These are phyloP conservation scores for Abrostola tripartita DNA, from an alignment of 2,888 invertebrate genomes.

Conservation along the genomic window DNA sequence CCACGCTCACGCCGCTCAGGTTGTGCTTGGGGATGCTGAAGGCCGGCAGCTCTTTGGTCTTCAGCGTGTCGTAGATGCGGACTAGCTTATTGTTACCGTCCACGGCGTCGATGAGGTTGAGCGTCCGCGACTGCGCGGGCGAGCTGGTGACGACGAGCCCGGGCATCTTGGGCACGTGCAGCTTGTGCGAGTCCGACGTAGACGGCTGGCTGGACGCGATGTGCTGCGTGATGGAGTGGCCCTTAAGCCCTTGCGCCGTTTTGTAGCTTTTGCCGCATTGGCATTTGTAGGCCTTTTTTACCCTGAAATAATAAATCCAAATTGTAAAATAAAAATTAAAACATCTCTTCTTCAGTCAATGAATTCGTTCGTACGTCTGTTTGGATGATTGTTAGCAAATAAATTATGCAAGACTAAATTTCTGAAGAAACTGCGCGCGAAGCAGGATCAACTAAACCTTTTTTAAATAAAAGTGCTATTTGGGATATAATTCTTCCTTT, in stretches of 20 bases:
- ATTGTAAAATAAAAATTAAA: background rate
- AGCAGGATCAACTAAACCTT: too few relatives aligned
- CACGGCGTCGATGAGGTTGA: constrained; percentile 67
- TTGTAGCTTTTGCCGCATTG: constrained; percentile 96
- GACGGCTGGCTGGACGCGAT: constrained; percentile 58
- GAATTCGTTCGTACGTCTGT: too few relatives aligned
- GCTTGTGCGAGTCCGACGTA: constrained; percentile 52
- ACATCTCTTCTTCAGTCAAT: too few relatives aligned
- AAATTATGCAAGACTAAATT: too few relatives aligned
- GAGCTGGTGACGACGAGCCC: constrained; percentile 82
- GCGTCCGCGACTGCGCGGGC: constrained; percentile 66
- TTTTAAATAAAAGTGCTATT: too few relatives aligned
- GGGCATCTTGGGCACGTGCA: constrained; percentile 67
- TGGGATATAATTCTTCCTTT: too few relatives aligned
- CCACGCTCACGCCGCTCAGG: constrained; percentile 71
- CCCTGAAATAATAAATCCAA: constrained; percentile 82
- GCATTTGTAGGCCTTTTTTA: constrained; percentile 94
- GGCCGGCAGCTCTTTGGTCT: constrained; percentile 75
- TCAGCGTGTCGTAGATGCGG: constrained; percentile 81
- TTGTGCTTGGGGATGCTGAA: constrained; percentile 82
- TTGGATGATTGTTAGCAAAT: too few relatives aligned
- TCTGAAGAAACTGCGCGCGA: too few relatives aligned
- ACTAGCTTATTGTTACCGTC: constrained; percentile 77
- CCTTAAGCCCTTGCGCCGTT: constrained; percentile 93
- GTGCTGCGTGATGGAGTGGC: constrained; percentile 88